Evolutionary conservation across 2,113 vertebrate genomes (phyloP), one percentile per base, ranked within the genome.

Genomic region (Panthera uncia): DNA sequence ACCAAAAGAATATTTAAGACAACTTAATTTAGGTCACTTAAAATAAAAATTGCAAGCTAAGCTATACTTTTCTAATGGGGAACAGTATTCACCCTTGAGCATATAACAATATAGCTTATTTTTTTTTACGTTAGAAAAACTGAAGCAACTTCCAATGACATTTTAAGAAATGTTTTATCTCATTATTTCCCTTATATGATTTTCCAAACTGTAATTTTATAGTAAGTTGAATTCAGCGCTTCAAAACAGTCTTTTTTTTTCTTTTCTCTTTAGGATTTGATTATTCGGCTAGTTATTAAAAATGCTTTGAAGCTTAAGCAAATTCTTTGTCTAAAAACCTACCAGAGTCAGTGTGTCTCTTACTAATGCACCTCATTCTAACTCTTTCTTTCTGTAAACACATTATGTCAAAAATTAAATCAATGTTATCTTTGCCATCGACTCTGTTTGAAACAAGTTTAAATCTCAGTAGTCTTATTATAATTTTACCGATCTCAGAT

Each of bases 191-290:
- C 69, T 95, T 93, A 82, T 80, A 94, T 97, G 74, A 52, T 94
- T 95, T 90, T 71, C 45, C 21, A 25, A 98, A 97, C 78, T 96
- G 1, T 98, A 98, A 97, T 98, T 98, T 97, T 73, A 25, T 85
- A 83, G n/a, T 87, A 93, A 48, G 29, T 78, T 55, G 27, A 94
- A 94, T 92, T 27, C 27, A 19, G 45, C 11, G 52, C 82, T 97
- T 98, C 89, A 76, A 57, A 97, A 63, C n/a, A 14, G 1, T 65
- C 3, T 78, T 84, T 96, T 45, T 45, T 45, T 98, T 27, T 95
- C 68, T 96, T 76, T 97, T 14, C 50, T 88, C 21, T 87, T 96
- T 23, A 33, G 41, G n/a, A 82, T 76, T 97, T 97, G 52, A 95
- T 96, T 82, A 94, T 91, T 79, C 38, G 84, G 82, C 69, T 83